phyloP scores from a whole-genome alignment of 2,797 vertebrate species.

The Podarcis lilfordi region DNA sequence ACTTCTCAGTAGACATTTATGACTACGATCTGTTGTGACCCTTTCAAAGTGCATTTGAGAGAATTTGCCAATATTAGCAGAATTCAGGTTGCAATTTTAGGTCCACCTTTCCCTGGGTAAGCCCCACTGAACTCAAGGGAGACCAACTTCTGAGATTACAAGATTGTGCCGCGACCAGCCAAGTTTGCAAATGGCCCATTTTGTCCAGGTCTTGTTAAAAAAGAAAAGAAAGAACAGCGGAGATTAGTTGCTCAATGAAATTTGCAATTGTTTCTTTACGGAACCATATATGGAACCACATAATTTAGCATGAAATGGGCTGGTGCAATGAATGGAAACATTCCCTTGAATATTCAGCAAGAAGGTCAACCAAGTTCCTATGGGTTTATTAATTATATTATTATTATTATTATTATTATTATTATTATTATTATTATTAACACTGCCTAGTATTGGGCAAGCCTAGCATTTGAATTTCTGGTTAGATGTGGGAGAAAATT shows the following conservation, averaged over 20 bases:
- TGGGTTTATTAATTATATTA: background rate
- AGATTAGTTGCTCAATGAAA: background rate
- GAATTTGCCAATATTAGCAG: background rate
- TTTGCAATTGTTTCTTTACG: background rate
- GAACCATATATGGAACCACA: background rate
- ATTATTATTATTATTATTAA: too few relatives aligned
- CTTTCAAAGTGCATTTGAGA: background rate
- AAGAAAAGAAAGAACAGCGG: background rate
- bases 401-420: too few relatives aligned
- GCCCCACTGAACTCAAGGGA: background rate
- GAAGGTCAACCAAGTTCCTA: background rate
- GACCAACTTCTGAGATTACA: background rate
- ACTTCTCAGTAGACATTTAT: background rate
- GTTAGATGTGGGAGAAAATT: background rate
- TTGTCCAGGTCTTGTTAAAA: background rate
- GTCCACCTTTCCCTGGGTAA: background rate
- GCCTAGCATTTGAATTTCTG: background rate
- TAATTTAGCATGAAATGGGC: background rate
- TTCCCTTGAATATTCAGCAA: background rate
- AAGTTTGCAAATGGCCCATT: background rate
- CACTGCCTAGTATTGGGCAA: background rate
- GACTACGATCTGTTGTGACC: background rate
- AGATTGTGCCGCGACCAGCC: background rate
- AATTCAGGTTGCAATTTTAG: background rate
- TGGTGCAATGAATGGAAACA: background rate